Evolutionary conservation across 2,888 invertebrate species (phyloP).

Genomic region (Drosophila setosimentum): DNA sequence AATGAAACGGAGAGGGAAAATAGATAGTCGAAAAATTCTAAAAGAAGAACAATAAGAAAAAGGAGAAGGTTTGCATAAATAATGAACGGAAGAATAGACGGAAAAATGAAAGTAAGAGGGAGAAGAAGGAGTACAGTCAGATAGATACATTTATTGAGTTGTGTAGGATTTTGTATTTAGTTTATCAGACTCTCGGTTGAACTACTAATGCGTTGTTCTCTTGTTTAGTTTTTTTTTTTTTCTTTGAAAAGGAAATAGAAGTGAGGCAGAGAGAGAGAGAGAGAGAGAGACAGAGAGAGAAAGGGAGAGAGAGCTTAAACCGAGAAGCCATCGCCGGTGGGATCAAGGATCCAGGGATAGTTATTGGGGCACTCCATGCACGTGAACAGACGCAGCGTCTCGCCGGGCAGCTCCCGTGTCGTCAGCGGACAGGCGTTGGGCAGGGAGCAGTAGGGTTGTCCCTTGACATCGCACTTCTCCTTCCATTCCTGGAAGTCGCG

Average conservation of each 20-base stretch:
- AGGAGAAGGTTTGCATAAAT: slow-evolving; percentile 60
- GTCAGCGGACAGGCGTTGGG: slow-evolving; percentile 96
- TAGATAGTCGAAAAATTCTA: slow-evolving; percentile 9
- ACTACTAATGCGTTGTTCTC: slow-evolving; percentile 81
- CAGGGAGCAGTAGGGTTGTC: slow-evolving; percentile 95
- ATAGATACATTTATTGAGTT: slow-evolving; percentile 41
- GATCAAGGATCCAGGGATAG: slow-evolving; percentile 97
- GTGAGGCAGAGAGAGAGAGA: background rate
- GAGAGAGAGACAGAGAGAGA: background rate
- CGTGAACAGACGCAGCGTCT: slow-evolving; percentile 95
- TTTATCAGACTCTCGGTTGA: slow-evolving; percentile 86
- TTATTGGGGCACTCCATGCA: slow-evolving; percentile 98
- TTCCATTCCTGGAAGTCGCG: slow-evolving; percentile 98
- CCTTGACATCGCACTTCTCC: slow-evolving; percentile 97
- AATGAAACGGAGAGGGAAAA: slow-evolving; percentile 44
- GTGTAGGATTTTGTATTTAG: slow-evolving; percentile 65
- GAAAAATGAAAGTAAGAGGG: slow-evolving; percentile 4
- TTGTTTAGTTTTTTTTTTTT: slow-evolving; percentile 58
- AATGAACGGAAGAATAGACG: slow-evolving; percentile 26
- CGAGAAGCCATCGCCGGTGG: slow-evolving; percentile 96
- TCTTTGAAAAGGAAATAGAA: slow-evolving; percentile 30
- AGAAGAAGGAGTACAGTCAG: slow-evolving; percentile 3
- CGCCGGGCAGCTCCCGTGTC: slow-evolving; percentile 95
- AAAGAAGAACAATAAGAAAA: slow-evolving; percentile 31
- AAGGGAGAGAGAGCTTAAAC: slow-evolving; percentile 86